Percentiles rank a stretch among this genome's conserved stretches.
These are phyloP conservation scores for Drosophila lowei DNA, from an alignment of 1,140 invertebrate genomes.

Conservation along the genomic window DNA sequence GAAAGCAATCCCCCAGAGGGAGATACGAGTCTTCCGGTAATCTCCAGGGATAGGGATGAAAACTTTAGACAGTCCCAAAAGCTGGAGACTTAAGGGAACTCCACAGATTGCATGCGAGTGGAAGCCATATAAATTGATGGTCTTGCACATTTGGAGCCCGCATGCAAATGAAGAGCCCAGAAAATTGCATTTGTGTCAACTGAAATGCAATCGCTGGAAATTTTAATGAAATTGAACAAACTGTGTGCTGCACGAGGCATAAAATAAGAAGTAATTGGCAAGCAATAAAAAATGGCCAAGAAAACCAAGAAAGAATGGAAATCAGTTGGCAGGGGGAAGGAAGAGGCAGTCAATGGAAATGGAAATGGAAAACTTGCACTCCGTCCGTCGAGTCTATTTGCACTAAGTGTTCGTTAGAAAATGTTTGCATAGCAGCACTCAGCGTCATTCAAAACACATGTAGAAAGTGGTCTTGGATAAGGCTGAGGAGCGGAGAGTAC, in stretches of 20 bases:
- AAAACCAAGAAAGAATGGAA: constrained; percentile 35
- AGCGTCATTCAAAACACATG: constrained; percentile 80
- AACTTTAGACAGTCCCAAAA: too few relatives aligned
- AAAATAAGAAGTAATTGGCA: constrained; percentile 79
- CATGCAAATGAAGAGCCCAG: constrained; percentile 40
- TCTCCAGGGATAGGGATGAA: neutral
- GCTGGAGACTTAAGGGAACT: neutral
- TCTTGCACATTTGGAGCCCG: neutral
- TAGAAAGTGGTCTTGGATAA: constrained; percentile 50
- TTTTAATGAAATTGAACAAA: constrained; percentile 74
- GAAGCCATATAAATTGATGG: constrained; percentile 31
- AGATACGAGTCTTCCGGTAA: too few relatives aligned
- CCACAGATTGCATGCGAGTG: neutral
- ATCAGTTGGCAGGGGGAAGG: neutral
- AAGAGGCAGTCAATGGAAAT: constrained; percentile 14
- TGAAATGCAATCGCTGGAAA: constrained; percentile 55
- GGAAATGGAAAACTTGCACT: constrained; percentile 41
- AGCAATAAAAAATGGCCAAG: constrained; percentile 58
- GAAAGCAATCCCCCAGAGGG: too few relatives aligned
- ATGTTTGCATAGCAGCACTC: constrained; percentile 81
- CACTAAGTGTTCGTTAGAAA: constrained; percentile 81
- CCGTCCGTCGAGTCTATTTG: constrained; percentile 72
- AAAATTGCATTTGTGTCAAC: constrained; percentile 37
- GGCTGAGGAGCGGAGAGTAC: neutral
- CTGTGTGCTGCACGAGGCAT: constrained; percentile 34